phyloP scores from a whole-genome alignment of 1,140 invertebrate species.

The Yoshiicerus persimilis region DNA sequence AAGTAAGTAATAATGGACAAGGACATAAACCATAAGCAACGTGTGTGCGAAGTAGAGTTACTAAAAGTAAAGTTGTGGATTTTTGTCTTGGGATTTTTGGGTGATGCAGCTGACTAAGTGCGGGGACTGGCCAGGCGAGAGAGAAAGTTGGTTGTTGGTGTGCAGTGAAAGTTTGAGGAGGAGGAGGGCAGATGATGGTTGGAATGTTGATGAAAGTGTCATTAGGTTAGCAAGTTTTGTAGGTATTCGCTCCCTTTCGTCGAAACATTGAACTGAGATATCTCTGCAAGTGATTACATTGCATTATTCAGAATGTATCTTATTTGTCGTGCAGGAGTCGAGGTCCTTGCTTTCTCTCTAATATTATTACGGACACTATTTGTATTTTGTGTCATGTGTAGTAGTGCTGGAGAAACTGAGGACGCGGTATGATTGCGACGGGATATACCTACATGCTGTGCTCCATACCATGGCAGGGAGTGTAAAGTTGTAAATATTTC shows the following conservation, averaged over 20 bases:
- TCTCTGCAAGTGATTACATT: background rate
- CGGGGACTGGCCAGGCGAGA: background rate
- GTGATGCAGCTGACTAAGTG: background rate
- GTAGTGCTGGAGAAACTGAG: too few species aligned
- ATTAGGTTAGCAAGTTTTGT: slow-evolving; percentile 6
- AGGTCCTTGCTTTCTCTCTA: background rate
- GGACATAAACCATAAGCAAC: background rate
- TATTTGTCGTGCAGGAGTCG: background rate
- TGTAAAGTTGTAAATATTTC: background rate
- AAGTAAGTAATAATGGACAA: background rate
- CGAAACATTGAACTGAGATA: background rate
- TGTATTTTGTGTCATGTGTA: too few species aligned
- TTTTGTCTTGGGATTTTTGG: background rate
- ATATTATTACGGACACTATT: background rate
- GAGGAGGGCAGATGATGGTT: slow-evolving; percentile 4
- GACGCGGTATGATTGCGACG: too few species aligned
- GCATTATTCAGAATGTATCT: background rate
- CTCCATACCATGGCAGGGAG: background rate
- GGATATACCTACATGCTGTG: too few species aligned
- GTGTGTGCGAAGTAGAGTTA: background rate
- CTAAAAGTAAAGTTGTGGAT: background rate
- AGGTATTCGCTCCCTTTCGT: background rate
- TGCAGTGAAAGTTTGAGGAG: background rate
- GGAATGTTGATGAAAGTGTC: slow-evolving; percentile 19
- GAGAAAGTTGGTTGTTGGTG: background rate